Conservation (phyloP, 2,113 vertebrate species). For the Globicephala melas region DNA sequence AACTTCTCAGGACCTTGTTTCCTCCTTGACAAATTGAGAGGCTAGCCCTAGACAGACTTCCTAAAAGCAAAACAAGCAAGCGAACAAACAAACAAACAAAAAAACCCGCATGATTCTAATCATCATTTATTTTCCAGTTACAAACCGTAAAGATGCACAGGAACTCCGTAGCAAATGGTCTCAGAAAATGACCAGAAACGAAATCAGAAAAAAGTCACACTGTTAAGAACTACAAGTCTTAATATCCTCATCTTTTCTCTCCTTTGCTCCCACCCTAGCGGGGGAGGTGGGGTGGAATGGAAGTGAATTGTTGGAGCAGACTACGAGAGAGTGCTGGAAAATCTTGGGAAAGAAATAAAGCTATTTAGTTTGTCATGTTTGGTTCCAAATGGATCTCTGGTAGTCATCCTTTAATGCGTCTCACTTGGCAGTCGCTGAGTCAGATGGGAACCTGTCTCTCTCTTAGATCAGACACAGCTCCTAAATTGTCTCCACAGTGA, state of each 20-base stretch:
- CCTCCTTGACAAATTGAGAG: neutral
- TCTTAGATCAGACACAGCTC: neutral
- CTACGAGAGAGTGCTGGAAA: neutral
- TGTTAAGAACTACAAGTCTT: neutral
- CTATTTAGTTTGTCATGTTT: neutral
- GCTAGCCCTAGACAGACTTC: neutral
- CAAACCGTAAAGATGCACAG: neutral
- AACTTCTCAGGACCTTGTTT: neutral
- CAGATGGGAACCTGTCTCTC: neutral
- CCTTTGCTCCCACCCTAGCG: neutral
- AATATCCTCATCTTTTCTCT: neutral
- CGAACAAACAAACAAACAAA: neutral
- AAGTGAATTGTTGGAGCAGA: neutral
- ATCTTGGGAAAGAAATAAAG: neutral
- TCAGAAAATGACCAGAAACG: constrained; percentile 32
- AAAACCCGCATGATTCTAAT: neutral
- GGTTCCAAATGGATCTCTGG: neutral
- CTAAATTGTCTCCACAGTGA: neutral
- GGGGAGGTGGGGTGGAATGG: neutral
- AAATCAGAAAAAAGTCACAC: neutral
- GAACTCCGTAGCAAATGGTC: neutral
- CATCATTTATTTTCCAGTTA: neutral
- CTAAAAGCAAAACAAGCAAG: neutral
- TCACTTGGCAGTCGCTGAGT: neutral
- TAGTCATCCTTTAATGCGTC: neutral